A percentile compares a stretch with the other conserved stretches of the same genome.
Evolutionary conservation across 2,888 invertebrate species (phyloP).

Genomic region (Dioctria linearis): DNA sequence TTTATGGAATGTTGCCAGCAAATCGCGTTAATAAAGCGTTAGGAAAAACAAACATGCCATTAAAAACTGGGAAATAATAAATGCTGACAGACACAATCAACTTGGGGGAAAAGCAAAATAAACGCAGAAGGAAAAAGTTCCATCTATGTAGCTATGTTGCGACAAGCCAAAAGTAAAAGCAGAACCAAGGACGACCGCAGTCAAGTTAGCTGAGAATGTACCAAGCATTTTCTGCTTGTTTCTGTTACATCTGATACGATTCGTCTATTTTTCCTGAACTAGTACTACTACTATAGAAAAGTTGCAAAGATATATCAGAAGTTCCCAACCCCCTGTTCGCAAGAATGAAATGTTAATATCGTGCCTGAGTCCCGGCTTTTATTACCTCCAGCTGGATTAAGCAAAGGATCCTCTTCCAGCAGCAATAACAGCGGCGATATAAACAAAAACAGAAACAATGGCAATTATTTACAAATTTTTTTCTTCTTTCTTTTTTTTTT

Average conservation of each 20-base stretch:
- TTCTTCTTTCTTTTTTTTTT: background rate
- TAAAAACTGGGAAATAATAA: constrained; percentile 15
- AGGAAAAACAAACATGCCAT: constrained; percentile 32
- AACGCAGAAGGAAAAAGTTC: background rate
- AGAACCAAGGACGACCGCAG: constrained; percentile 10
- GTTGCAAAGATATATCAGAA: background rate
- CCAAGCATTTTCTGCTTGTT: constrained; percentile 9
- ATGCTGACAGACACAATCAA: constrained; percentile 3
- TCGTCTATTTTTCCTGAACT: background rate
- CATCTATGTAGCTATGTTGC: background rate
- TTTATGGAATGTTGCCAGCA: constrained; percentile 15
- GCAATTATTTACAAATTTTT: constrained; percentile 36
- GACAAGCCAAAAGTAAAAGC: constrained; percentile 1
- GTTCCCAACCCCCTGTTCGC: background rate
- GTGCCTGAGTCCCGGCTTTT: constrained; percentile 3
- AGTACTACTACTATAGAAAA: background rate
- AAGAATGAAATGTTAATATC: constrained; percentile 40
- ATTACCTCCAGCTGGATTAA: constrained; percentile 41
- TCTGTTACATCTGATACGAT: constrained; percentile 35
- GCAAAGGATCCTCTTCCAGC: constrained; percentile 24
- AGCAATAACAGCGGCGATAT: constrained; percentile 36
- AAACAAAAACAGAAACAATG: constrained; percentile 34
- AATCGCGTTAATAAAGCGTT: constrained; percentile 38
- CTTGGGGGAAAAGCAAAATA: background rate
- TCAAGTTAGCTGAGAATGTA: background rate